A percentile compares a stretch with the other conserved stretches of the same genome.
These are phyloP conservation scores for Molossus alvarezi DNA, from an alignment of 2,797 vertebrate species.

Conservation along the genomic window DNA sequence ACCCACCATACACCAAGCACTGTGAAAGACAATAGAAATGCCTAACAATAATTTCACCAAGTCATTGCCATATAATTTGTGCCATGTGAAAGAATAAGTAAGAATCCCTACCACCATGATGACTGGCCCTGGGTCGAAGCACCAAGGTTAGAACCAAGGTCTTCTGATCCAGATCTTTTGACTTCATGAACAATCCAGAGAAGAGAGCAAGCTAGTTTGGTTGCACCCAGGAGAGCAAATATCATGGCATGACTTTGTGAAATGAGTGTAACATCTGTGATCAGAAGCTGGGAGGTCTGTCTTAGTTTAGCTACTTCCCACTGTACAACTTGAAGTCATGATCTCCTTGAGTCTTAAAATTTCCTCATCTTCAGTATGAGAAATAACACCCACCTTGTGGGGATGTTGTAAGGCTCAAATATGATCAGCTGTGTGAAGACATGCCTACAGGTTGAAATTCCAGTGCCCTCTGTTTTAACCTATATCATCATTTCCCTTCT, in stretches of 20 bases:
- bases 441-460: not conserved
- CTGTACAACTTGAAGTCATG: not conserved
- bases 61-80: not conserved
- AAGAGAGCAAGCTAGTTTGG: not conserved
- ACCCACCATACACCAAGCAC: not conserved
- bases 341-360: not conserved
- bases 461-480: not conserved
- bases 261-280: not conserved
- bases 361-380: not conserved
- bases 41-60: slow-evolving; percentile 7
- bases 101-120: not conserved
- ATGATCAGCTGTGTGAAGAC: not conserved
- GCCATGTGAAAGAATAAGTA: not conserved
- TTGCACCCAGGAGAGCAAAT: not conserved
- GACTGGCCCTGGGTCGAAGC: not conserved
- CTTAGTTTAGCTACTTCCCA: not conserved
- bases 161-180: slow-evolving; percentile 25
- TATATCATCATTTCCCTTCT: not conserved
- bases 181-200: not conserved
- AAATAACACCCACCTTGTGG: not conserved
- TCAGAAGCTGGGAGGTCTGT: not conserved
- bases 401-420: not conserved
- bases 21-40: not conserved
- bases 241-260: not conserved
- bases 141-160: slow-evolving; percentile 10